Percentiles rank a stretch among this genome's conserved stretches.
Conservation (phyloP, 2,888 invertebrate species). For the Sarcophaga carnaria region DNA sequence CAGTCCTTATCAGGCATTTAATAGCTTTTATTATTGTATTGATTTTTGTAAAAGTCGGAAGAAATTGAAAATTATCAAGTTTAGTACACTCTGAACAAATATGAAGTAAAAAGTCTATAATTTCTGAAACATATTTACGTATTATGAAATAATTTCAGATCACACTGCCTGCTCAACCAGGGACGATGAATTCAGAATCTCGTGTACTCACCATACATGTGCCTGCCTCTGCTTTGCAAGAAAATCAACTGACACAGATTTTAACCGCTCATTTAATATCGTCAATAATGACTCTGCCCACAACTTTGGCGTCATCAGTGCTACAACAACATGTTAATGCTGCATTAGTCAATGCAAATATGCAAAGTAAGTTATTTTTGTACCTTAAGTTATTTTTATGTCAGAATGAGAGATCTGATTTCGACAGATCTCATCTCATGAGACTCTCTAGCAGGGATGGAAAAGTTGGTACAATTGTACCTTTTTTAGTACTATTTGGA, state of each 20-base stretch:
- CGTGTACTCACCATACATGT: conserved; percentile 94
- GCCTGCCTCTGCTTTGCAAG: conserved; percentile 91
- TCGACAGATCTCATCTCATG: too few relatives aligned
- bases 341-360: conserved; percentile 85
- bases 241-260: conserved; percentile 86
- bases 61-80: too few relatives aligned
- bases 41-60: too few relatives aligned
- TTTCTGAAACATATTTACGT: neutral
- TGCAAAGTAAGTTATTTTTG: conserved; percentile 77
- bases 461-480: too few relatives aligned
- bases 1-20: too few relatives aligned
- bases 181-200: conserved; percentile 86
- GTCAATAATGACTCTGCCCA: conserved; percentile 93
- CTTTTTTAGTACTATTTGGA: too few relatives aligned
- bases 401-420: too few relatives aligned
- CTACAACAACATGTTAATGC: conserved; percentile 95
- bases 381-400: too few relatives aligned
- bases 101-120: too few relatives aligned
- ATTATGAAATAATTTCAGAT: conserved; percentile 83
- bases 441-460: too few relatives aligned
- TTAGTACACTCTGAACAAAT: too few relatives aligned
- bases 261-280: conserved; percentile 94
- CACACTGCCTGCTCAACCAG: conserved; percentile 89
- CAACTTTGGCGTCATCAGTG: conserved; percentile 89
- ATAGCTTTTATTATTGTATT: too few relatives aligned